Conservation (phyloP, 2,113 vertebrate genomes). For the Fregetta grallaria region DNA sequence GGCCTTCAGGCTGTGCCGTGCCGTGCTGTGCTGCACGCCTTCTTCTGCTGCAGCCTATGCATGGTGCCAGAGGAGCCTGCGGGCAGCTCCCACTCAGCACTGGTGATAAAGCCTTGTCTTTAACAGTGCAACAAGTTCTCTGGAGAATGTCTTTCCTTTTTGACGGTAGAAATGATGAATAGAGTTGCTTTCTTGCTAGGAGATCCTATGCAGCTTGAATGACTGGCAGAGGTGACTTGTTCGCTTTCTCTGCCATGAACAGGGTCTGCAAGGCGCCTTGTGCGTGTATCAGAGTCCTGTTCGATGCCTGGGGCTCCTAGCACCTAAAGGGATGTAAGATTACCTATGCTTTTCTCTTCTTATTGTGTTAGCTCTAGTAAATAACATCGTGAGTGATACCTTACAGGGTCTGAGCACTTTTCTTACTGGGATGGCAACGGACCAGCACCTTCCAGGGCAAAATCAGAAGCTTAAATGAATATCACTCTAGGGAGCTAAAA, state of each 20-base stretch:
- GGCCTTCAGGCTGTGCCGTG: background rate
- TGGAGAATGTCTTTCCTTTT: background rate
- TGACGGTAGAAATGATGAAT: background rate
- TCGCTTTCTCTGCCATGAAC: background rate
- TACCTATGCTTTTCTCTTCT: background rate
- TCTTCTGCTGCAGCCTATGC: rapidly evolving
- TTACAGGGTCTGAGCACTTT: background rate
- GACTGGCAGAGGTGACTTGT: background rate
- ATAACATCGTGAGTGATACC: background rate
- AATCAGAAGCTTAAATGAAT: background rate
- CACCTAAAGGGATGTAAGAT: background rate
- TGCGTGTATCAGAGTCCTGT: rapidly evolving
- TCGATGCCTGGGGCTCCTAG: background rate
- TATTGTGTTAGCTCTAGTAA: background rate
- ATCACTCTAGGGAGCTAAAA: background rate
- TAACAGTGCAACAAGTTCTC: background rate
- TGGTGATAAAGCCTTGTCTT: background rate
- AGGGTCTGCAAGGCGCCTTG: background rate
- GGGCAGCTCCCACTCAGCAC: background rate
- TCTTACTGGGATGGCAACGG: background rate
- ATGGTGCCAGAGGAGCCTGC: background rate
- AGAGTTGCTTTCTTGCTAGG: background rate
- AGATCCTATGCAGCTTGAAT: background rate
- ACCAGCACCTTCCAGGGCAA: background rate
- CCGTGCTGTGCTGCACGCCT: rapidly evolving